Conservation (phyloP, 2,888 invertebrate species). For the Melieria picta region DNA sequence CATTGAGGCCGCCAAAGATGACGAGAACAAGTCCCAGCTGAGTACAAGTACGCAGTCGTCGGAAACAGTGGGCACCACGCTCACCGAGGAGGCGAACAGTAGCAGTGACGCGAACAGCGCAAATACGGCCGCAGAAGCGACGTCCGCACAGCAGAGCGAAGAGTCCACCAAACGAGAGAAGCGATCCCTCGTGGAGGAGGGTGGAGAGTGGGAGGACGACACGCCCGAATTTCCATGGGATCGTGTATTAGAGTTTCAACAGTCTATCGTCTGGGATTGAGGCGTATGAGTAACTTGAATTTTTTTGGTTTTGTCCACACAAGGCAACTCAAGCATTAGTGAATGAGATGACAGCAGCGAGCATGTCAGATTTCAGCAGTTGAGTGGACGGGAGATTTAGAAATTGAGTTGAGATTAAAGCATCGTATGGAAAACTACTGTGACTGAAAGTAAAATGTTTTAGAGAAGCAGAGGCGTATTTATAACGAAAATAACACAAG, state of each 20-base stretch:
- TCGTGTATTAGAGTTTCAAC: conserved; percentile 77
- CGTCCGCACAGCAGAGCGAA: conserved; percentile 37
- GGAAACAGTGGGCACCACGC: conserved; percentile 51
- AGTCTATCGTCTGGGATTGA: conserved; percentile 76
- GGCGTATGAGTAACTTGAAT: conserved; percentile 15
- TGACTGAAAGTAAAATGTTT: conserved; percentile 52
- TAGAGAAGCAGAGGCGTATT: background rate
- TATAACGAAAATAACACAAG: background rate
- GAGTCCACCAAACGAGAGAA: conserved; percentile 47
- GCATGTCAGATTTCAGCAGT: conserved; percentile 24
- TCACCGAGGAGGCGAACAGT: conserved; percentile 40
- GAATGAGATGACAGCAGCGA: conserved; percentile 39
- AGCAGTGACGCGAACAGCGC: conserved; percentile 23
- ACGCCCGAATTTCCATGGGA: conserved; percentile 82
- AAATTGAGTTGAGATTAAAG: background rate
- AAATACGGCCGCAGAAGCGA: conserved; percentile 28
- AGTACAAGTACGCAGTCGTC: conserved; percentile 54
- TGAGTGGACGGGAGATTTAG: conserved; percentile 39
- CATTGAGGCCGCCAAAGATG: conserved; percentile 57
- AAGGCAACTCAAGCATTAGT: conserved; percentile 21
- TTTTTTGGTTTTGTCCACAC: background rate
- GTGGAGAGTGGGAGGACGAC: conserved; percentile 47
- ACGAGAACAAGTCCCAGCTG: conserved; percentile 42
- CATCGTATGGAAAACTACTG: conserved; percentile 47
- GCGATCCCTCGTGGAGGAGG: conserved; percentile 51